These are phyloP conservation scores for Bos indicus DNA, from an alignment of 2,113 vertebrate genomes.

Conservation along the genomic window DNA sequence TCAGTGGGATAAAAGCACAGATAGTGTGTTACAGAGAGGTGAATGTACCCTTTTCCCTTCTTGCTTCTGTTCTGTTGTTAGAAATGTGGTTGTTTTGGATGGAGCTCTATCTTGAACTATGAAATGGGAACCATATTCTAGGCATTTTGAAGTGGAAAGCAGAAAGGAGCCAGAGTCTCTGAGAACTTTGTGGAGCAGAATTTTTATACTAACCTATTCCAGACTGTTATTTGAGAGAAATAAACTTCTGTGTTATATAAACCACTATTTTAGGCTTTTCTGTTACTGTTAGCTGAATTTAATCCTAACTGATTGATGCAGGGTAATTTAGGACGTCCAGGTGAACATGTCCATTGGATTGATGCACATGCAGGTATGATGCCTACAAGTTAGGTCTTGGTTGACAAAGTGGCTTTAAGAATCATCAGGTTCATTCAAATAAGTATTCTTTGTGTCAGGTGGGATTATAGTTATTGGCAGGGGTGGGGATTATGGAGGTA, in stretches of 20 bases:
- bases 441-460: neutral
- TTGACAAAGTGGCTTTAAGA: neutral
- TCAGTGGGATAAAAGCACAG: neutral
- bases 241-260: neutral
- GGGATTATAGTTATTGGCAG: neutral
- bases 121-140: neutral
- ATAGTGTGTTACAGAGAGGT: neutral
- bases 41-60: neutral
- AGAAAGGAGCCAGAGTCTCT: neutral
- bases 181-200: conserved; percentile 1
- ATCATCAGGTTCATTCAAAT: neutral
- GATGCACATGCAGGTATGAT: neutral
- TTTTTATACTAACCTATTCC: neutral
- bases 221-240: neutral
- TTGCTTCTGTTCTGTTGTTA: neutral
- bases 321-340: neutral
- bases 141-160: neutral
- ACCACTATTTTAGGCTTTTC: neutral
- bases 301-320: conserved; percentile 13
- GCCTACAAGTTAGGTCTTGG: neutral
- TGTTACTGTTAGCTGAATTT: conserved; percentile 3
- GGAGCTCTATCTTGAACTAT: neutral
- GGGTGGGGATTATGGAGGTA: neutral
- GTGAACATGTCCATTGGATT: neutral
- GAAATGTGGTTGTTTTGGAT: neutral